A percentile compares a stretch with the other conserved stretches of the same genome.
phyloP scores from a whole-genome alignment of 2,888 invertebrate genomes.

The Auanema sp. region DNA sequence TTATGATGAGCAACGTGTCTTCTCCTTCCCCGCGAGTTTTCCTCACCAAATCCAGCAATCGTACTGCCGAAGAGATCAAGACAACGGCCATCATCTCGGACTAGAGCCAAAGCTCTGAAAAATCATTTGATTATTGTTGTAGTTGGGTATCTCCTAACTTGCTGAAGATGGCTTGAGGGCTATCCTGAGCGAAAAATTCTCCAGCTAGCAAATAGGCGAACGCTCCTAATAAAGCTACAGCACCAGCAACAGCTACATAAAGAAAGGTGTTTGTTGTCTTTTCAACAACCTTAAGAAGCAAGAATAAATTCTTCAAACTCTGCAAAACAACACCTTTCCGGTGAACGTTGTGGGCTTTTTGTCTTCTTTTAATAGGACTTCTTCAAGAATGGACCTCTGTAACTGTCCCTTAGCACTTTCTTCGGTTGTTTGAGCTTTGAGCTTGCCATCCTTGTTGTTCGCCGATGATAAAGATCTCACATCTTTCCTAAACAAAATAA shows the following conservation, averaged over 20 bases:
- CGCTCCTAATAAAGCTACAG: constrained; percentile 48
- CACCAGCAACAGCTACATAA: constrained; percentile 47
- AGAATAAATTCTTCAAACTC: not conserved
- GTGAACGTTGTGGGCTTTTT: constrained; percentile 46
- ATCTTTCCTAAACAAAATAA: no score
- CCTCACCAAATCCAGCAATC: constrained; percentile 52
- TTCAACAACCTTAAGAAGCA: constrained; percentile 34
- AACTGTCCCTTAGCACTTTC: constrained; percentile 10
- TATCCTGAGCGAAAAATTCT: constrained; percentile 53
- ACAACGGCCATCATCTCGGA: constrained; percentile 53
- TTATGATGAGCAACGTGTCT: constrained; percentile 53
- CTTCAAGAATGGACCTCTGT: constrained; percentile 37
- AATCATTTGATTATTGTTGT: not conserved
- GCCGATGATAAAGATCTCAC: no score
- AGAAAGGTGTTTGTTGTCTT: constrained; percentile 56
- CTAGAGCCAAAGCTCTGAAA: constrained; percentile 38
- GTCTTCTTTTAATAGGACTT: constrained; percentile 36
- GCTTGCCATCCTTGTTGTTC: no score
- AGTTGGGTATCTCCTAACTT: constrained; percentile 19
- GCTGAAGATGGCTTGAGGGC: constrained; percentile 54
- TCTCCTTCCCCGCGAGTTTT: constrained; percentile 44
- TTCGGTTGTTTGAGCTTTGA: not conserved
- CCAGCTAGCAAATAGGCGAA: constrained; percentile 51
- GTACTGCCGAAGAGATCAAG: constrained; percentile 52
- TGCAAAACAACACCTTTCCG: constrained; percentile 30